A percentile compares a stretch with the other conserved stretches of the same genome.
These are phyloP conservation scores for Clanis bilineata DNA, from an alignment of 2,888 invertebrate species.

Conservation along the genomic window DNA sequence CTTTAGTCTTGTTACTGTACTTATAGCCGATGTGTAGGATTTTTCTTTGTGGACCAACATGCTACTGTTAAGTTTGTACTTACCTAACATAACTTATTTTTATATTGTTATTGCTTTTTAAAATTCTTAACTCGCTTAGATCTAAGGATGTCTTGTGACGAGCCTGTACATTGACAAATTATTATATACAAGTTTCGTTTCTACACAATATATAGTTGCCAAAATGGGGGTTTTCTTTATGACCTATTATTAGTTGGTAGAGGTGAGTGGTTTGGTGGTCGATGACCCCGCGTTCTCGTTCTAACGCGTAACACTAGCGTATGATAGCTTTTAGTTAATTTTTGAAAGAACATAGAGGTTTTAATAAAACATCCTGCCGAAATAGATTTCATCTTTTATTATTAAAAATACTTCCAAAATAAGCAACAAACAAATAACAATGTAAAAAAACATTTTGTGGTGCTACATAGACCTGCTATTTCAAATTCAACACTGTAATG, in stretches of 20 bases:
- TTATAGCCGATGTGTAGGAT: constrained; percentile 13
- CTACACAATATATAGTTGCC: constrained; percentile 39
- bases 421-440: constrained; percentile 82
- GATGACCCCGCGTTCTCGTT: background rate
- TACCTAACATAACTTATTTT: constrained; percentile 43
- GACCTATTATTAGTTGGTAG: background rate
- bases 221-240: constrained; percentile 36
- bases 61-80: constrained; percentile 34
- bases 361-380: constrained; percentile 71
- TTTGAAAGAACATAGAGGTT: constrained; percentile 58
- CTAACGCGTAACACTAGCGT: constrained; percentile 19
- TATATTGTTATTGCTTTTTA: constrained; percentile 44
- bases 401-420: constrained; percentile 79
- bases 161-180: constrained; percentile 9
- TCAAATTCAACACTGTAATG: constrained; percentile 62
- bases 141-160: constrained; percentile 35
- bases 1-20: background rate
- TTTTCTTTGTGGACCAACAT: constrained; percentile 51
- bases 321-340: constrained; percentile 46
- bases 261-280: background rate
- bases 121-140: constrained; percentile 39
- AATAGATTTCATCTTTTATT: constrained; percentile 67
- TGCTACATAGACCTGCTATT: constrained; percentile 61
- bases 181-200: constrained; percentile 3
- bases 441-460: constrained; percentile 68